Percentiles rank a stretch among this genome's conserved stretches.
Evolutionary conservation across 2,797 vertebrate genomes (phyloP).

Genomic region (Clarias fuscus): DNA sequence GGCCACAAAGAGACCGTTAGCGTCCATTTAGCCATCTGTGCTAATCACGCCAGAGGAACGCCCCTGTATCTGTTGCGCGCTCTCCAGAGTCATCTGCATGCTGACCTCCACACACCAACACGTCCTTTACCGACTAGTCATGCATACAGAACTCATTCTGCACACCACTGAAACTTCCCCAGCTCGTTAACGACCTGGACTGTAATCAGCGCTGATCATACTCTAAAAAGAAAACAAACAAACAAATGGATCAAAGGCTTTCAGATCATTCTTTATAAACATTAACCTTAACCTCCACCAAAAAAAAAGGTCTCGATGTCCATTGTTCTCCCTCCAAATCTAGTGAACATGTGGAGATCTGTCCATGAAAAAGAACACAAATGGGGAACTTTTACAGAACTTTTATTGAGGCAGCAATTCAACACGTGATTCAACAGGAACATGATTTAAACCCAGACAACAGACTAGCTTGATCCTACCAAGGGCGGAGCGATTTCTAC

Average conservation of each 20-base stretch:
- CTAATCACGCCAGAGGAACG: slow-evolving; percentile 65
- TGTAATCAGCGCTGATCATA: slow-evolving; percentile 45
- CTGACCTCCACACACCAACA: slow-evolving; percentile 74
- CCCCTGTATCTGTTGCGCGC: slow-evolving; percentile 61
- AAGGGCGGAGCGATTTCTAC: background rate
- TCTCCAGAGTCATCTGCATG: slow-evolving; percentile 71
- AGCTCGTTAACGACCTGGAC: slow-evolving; percentile 64
- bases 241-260: background rate
- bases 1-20: slow-evolving; percentile 72
- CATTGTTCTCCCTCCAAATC: no score
- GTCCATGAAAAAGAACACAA: background rate
- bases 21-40: slow-evolving; percentile 80
- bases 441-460: background rate
- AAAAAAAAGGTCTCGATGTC: no score
- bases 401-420: background rate
- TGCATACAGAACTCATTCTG: slow-evolving; percentile 62
- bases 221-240: background rate
- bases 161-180: slow-evolving; percentile 62
- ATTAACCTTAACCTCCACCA: background rate
- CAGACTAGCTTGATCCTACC: slow-evolving; percentile 36
- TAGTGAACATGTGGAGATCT: no score
- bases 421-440: background rate
- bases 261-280: background rate
- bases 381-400: background rate
- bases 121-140: slow-evolving; percentile 69